phyloP scores from a whole-genome alignment of 2,113 vertebrate genomes.

The Forbesichthys papilliferus region DNA sequence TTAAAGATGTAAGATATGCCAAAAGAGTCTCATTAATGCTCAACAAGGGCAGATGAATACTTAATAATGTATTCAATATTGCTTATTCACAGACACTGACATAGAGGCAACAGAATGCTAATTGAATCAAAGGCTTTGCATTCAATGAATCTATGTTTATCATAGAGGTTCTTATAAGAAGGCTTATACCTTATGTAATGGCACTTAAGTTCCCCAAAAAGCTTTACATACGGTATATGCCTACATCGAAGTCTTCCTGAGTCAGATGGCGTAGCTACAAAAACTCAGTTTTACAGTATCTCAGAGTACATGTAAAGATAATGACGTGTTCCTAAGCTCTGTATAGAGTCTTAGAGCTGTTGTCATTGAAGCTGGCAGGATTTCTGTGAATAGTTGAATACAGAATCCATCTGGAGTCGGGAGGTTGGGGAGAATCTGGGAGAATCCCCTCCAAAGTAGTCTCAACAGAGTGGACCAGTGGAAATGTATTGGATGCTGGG shows the following conservation, averaged over 20 bases:
- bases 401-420: conserved; percentile 44
- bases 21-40: conserved; percentile 2
- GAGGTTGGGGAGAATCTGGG: conserved; percentile 37
- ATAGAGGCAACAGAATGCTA: conserved; percentile 44
- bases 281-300: too few species aligned
- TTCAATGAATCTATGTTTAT: conserved; percentile 8
- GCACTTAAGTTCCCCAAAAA: too few species aligned
- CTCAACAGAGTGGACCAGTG: conserved; percentile 41
- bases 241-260: too few species aligned
- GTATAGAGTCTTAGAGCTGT: conserved; percentile 48
- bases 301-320: neutral
- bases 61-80: neutral
- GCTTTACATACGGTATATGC: too few species aligned
- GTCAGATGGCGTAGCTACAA: too few species aligned
- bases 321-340: conserved; percentile 32
- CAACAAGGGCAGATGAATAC: neutral
- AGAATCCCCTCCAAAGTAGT: conserved; percentile 54
- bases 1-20: neutral
- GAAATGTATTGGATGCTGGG: conserved; percentile 8
- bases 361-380: conserved; percentile 32
- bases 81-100: conserved; percentile 14
- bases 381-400: conserved; percentile 37
- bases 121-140: conserved; percentile 45
- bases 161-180: too few species aligned
- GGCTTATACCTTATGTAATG: too few species aligned